A percentile compares a stretch with the other conserved stretches of the same genome.
Conservation (phyloP, 2,888 invertebrate genomes). For the Tipula lateralis region DNA sequence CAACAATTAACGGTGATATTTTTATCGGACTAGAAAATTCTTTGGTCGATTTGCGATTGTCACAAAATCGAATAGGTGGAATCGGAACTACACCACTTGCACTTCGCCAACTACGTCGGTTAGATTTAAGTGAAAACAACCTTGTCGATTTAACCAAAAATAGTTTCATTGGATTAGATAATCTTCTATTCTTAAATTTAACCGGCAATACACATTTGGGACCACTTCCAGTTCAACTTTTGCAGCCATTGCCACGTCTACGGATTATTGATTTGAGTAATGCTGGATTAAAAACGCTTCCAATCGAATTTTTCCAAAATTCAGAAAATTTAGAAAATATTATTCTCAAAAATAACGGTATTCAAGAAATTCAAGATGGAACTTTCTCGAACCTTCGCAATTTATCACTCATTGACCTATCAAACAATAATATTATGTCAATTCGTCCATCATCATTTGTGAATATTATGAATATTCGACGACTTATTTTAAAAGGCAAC, state of each 20-base stretch:
- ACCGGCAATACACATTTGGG: slow-evolving; percentile 68
- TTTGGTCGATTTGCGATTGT: slow-evolving; percentile 64
- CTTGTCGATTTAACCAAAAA: slow-evolving; percentile 65
- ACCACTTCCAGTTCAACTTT: slow-evolving; percentile 60
- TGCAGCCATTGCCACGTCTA: slow-evolving; percentile 66
- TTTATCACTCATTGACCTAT: slow-evolving; percentile 69
- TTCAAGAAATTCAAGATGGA: slow-evolving; percentile 72
- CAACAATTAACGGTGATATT: slow-evolving; percentile 65
- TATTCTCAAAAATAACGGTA: slow-evolving; percentile 64
- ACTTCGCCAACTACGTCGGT: slow-evolving; percentile 58
- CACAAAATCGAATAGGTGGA: slow-evolving; percentile 67
- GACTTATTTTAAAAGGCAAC: slow-evolving; percentile 69
- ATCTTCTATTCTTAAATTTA: slow-evolving; percentile 67
- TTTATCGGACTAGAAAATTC: slow-evolving; percentile 72
- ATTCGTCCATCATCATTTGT: slow-evolving; percentile 73
- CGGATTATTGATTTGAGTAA: slow-evolving; percentile 68
- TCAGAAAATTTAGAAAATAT: slow-evolving; percentile 62
- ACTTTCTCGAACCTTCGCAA: slow-evolving; percentile 73
- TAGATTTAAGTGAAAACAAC: slow-evolving; percentile 77
- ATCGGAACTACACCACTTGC: slow-evolving; percentile 61
- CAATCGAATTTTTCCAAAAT: slow-evolving; percentile 66
- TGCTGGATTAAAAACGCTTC: slow-evolving; percentile 67
- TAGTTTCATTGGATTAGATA: slow-evolving; percentile 62
- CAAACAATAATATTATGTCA: slow-evolving; percentile 70
- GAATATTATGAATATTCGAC: slow-evolving; percentile 68